These are phyloP conservation scores for Notolabrus celidotus DNA, from an alignment of 2,797 vertebrate species.

Conservation along the genomic window DNA sequence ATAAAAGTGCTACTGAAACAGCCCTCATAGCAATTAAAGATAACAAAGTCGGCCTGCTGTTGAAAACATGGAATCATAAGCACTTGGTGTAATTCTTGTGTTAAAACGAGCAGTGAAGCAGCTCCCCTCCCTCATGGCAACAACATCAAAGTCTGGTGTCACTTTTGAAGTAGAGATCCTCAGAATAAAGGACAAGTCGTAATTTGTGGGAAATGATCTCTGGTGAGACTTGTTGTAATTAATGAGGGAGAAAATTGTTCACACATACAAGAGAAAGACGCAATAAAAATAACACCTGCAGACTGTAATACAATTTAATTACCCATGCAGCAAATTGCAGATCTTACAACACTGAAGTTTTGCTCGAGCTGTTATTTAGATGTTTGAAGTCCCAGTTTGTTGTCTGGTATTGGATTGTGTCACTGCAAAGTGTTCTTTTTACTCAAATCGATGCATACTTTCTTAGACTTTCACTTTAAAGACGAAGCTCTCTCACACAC, in stretches of 20 bases:
- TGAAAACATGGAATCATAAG: slow-evolving; percentile 48
- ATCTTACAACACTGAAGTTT: slow-evolving; percentile 6
- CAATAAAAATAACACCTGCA: slow-evolving; percentile 16
- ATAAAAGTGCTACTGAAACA: slow-evolving; percentile 30
- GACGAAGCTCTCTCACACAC: background rate
- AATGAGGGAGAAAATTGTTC: slow-evolving; percentile 51
- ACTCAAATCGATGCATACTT: background rate
- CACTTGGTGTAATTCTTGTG: slow-evolving; percentile 41
- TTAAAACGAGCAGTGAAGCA: slow-evolving; percentile 20
- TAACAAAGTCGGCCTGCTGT: slow-evolving; percentile 45
- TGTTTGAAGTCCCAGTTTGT: slow-evolving; percentile 13
- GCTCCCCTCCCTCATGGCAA: slow-evolving; percentile 31
- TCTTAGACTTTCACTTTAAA: background rate
- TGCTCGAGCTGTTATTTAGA: background rate
- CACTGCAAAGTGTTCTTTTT: background rate
- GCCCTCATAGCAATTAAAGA: slow-evolving; percentile 48
- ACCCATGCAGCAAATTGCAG: slow-evolving; percentile 2
- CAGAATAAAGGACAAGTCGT: slow-evolving; percentile 41
- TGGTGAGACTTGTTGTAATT: slow-evolving; percentile 42
- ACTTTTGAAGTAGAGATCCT: slow-evolving; percentile 48
- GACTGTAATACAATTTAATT: slow-evolving; percentile 21
- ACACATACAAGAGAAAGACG: slow-evolving; percentile 22
- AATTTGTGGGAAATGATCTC: slow-evolving; percentile 40
- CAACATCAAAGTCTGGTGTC: slow-evolving; percentile 59
- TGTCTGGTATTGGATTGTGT: background rate